Conservation (phyloP, 92 coral and sea anemone genomes). For the Porites divaricata region DNA sequence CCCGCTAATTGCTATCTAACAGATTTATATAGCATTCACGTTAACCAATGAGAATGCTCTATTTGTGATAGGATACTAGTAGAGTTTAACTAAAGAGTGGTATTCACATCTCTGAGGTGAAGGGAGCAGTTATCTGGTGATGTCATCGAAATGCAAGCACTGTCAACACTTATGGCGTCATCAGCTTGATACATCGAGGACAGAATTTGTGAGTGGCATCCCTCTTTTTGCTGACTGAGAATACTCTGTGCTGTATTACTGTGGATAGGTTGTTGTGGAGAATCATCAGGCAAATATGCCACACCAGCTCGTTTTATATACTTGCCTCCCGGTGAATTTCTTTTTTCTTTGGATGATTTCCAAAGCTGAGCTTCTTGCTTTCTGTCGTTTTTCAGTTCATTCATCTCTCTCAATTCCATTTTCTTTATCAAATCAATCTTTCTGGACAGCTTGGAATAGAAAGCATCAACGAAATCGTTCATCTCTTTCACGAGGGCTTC, state of each 20-base stretch:
- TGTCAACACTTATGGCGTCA: not conserved
- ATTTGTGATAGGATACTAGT: no score
- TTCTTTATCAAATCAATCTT: not conserved
- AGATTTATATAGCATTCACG: no score
- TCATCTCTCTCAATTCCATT: not conserved
- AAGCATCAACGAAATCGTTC: conserved; percentile 10
- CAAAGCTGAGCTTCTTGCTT: not conserved
- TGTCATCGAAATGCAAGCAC: not conserved
- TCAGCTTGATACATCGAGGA: not conserved
- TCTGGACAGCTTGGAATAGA: conserved; percentile 1
- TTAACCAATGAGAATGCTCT: no score
- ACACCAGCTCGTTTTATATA: no score
- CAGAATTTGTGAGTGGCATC: not conserved
- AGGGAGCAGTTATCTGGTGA: not conserved
- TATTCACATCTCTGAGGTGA: not conserved
- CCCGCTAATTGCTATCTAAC: no score
- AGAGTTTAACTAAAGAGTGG: no score
- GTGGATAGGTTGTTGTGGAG: not conserved
- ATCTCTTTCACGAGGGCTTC: conserved; percentile 4
- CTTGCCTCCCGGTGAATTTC: not conserved
- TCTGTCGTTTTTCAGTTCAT: not conserved
- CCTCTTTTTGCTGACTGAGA: not conserved
- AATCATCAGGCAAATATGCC: not conserved
- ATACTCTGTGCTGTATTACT: not conserved
- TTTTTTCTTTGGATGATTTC: not conserved